These are phyloP conservation scores for Nixonia krombeini DNA, from an alignment of 1,140 invertebrate species.

Conservation along the genomic window DNA sequence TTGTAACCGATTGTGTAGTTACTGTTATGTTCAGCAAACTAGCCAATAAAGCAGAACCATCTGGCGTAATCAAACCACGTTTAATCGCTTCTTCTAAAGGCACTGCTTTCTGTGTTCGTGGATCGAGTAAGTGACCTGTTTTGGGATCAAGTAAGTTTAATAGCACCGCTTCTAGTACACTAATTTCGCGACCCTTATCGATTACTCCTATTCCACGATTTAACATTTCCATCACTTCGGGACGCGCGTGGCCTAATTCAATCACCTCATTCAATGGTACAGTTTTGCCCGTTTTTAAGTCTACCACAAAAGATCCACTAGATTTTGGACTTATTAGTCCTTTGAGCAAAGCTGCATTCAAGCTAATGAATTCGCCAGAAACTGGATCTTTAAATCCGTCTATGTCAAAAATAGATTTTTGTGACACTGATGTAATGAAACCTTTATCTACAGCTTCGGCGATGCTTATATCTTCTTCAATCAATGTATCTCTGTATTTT, in stretches of 20 bases:
- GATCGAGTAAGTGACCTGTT: constrained; percentile 88
- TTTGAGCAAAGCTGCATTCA: constrained; percentile 87
- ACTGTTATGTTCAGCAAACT: constrained; percentile 87
- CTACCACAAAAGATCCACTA: constrained; percentile 79
- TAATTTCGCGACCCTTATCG: constrained; percentile 82
- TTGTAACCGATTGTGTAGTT: constrained; percentile 87
- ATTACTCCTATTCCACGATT: constrained; percentile 85
- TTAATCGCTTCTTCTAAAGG: constrained; percentile 89
- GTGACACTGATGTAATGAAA: constrained; percentile 88
- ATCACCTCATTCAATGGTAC: constrained; percentile 81
- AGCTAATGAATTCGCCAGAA: constrained; percentile 86
- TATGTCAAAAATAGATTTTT: constrained; percentile 92
- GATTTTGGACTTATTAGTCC: constrained; percentile 83
- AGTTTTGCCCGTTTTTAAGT: constrained; percentile 82
- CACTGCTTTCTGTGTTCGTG: constrained; percentile 81
- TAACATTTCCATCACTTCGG: constrained; percentile 88
- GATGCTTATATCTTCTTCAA: constrained; percentile 80
- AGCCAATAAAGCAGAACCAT: constrained; percentile 87
- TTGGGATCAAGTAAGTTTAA: constrained; percentile 87
- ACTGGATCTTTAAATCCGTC: constrained; percentile 90
- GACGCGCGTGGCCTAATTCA: constrained; percentile 77
- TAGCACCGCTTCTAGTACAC: constrained; percentile 88
- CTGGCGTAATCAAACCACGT: constrained; percentile 85
- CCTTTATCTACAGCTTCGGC: constrained; percentile 88
- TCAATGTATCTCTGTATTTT: constrained; percentile 81